A percentile compares a stretch with the other conserved stretches of the same genome.
Evolutionary conservation across 1,140 invertebrate species (phyloP).

Genomic region (Drosophila virilis): DNA sequence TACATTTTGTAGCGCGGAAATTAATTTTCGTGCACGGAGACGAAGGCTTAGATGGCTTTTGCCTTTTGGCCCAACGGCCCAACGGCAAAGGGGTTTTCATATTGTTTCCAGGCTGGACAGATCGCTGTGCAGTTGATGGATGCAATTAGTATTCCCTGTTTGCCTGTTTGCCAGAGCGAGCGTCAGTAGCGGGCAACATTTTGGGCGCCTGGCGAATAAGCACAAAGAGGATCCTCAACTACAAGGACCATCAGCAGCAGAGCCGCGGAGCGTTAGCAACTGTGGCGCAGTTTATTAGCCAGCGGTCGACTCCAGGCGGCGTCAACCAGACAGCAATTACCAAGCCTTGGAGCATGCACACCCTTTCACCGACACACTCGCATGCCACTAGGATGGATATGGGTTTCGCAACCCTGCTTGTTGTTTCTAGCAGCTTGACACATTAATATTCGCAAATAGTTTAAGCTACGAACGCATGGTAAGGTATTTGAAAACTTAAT

Average conservation of each 20-base stretch:
- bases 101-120: constrained; percentile 38
- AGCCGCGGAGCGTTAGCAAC: constrained; percentile 10
- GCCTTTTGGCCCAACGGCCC: not conserved
- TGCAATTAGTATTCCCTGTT: constrained; percentile 43
- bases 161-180: constrained; percentile 25
- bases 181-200: constrained; percentile 12
- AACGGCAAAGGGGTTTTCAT: constrained; percentile 26
- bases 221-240: constrained; percentile 18
- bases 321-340: constrained; percentile 37
- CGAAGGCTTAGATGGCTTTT: constrained; percentile 29
- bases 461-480: no score
- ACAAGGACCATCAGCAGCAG: constrained; percentile 4
- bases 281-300: constrained; percentile 31
- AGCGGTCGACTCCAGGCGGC: constrained; percentile 19
- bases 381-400: not conserved
- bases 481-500: no score
- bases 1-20: constrained; percentile 42
- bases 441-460: no score
- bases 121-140: constrained; percentile 37
- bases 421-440: no score
- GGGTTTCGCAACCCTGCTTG: not conserved
- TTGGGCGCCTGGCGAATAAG: constrained; percentile 11
- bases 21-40: constrained; percentile 49
- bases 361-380: not conserved
- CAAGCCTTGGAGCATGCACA: constrained; percentile 7